A percentile compares a stretch with the other conserved stretches of the same genome.
These are phyloP conservation scores for Drosophila seclusa DNA, from an alignment of 2,888 invertebrate genomes.

Conservation along the genomic window DNA sequence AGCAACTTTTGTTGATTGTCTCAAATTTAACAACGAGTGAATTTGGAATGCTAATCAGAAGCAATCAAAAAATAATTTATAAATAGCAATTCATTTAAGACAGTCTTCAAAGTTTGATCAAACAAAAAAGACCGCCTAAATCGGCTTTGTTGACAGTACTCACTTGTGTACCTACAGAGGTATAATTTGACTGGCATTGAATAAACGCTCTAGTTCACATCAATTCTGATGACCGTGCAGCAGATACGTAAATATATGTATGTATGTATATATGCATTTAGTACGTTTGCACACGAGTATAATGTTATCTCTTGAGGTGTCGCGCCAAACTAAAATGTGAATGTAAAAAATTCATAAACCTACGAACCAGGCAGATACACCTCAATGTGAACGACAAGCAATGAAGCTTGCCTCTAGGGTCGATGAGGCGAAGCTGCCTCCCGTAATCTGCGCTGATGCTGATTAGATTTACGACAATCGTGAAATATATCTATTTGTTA, in stretches of 20 bases:
- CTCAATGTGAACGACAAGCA: slow-evolving; percentile 4
- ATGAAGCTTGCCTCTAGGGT: slow-evolving; percentile 26
- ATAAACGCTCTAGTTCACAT: slow-evolving; percentile 21
- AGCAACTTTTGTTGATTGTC: not conserved
- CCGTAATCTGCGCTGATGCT: slow-evolving; percentile 49
- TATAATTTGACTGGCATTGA: slow-evolving; percentile 48
- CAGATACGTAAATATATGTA: not conserved
- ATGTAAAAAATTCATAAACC: slow-evolving; percentile 37
- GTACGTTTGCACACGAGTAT: slow-evolving; percentile 1
- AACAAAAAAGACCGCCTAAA: slow-evolving; percentile 51
- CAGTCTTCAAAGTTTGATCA: slow-evolving; percentile 31
- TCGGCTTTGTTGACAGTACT: slow-evolving; percentile 16
- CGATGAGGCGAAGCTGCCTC: slow-evolving; percentile 43
- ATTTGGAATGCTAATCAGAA: slow-evolving; percentile 1
- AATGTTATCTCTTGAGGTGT: slow-evolving; percentile 36
- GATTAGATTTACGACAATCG: slow-evolving; percentile 62
- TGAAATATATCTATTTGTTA: slow-evolving; percentile 41
- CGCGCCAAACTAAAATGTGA: slow-evolving; percentile 15
- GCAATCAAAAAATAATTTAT: slow-evolving; percentile 7
- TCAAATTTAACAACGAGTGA: not conserved
- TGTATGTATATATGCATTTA: not conserved
- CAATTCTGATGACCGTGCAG: slow-evolving; percentile 11
- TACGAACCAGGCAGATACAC: slow-evolving; percentile 2
- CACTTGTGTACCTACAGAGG: slow-evolving; percentile 10
- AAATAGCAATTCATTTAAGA: slow-evolving; percentile 18